A percentile compares a stretch with the other conserved stretches of the same genome.
Evolutionary conservation across 2,888 invertebrate genomes (phyloP).

Genomic region (Aphidius colemani): DNA sequence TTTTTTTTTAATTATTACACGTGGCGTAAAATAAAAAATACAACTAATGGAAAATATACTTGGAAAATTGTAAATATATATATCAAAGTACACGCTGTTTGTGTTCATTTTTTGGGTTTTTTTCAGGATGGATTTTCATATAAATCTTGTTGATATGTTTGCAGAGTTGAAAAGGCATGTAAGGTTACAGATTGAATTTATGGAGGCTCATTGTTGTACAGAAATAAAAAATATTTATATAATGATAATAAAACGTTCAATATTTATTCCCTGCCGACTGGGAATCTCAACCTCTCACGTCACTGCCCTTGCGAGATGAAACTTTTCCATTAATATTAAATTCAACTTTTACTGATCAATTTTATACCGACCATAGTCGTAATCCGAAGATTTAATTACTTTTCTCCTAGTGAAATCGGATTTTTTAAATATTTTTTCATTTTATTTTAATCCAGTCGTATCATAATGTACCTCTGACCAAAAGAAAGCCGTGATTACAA

Average conservation of each 20-base stretch:
- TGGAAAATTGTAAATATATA: no score
- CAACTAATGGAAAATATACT: no score
- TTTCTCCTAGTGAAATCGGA: conserved; percentile 2
- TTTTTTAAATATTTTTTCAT: conserved; percentile 12
- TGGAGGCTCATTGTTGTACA: neutral
- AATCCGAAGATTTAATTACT: conserved; percentile 23
- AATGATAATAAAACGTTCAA: no score
- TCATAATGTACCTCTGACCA: neutral
- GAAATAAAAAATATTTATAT: no score
- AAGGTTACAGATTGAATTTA: no score
- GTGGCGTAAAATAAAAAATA: no score
- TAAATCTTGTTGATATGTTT: no score
- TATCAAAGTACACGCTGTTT: no score
- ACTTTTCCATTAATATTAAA: conserved; percentile 4
- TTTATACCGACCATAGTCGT: neutral
- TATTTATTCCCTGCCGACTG: neutral
- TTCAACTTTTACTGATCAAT: conserved; percentile 6
- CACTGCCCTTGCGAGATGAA: conserved; percentile 1
- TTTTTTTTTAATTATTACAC: no score
- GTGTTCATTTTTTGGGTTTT: no score
- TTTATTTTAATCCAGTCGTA: neutral
- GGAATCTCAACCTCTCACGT: neutral
- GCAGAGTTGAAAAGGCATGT: no score
- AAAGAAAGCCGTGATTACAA: conserved; percentile 8
- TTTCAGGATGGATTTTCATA: no score